Percentiles rank a stretch among this genome's conserved stretches.
Conservation (phyloP, 1,140 invertebrate genomes). For the Orchesella cincta region DNA sequence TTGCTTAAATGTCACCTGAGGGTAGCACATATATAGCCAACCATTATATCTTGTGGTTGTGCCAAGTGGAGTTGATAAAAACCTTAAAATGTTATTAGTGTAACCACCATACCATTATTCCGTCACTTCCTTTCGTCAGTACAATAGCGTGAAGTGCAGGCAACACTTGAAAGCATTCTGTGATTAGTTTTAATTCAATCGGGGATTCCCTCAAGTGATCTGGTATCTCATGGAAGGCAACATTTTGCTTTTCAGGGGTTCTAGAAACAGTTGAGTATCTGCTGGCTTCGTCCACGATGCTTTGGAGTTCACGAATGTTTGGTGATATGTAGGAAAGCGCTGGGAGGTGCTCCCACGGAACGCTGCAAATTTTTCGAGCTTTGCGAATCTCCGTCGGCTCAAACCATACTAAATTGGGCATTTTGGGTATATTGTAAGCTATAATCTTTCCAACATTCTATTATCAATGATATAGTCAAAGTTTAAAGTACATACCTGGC, state of each 20-base stretch:
- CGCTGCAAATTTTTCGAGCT: conserved; percentile 63
- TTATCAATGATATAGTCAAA: conserved; percentile 56
- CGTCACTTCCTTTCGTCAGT: conserved; percentile 44
- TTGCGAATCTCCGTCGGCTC: conserved; percentile 69
- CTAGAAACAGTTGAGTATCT: no score
- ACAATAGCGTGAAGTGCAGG: conserved; percentile 40
- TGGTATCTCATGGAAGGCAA: no score
- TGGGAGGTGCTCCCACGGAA: conserved; percentile 54
- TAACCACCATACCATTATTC: conserved; percentile 46
- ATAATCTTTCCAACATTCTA: no score
- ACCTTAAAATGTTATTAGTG: no score
- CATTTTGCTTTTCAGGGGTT: no score
- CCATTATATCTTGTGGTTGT: no score
- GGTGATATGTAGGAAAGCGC: conserved; percentile 67
- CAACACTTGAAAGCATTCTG: conserved; percentile 39
- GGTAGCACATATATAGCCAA: no score
- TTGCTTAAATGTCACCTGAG: conserved; percentile 21
- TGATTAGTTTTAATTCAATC: conserved; percentile 21
- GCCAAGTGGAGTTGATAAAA: no score
- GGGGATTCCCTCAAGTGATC: no score
- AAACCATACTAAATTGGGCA: no score
- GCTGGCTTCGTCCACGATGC: conserved; percentile 52
- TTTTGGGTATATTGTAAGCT: no score
- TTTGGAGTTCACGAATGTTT: conserved; percentile 69
- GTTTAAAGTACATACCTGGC: no score